Evolutionary conservation across 2,113 vertebrate species (phyloP).

Genomic region (Poeciliopsis retropinna): DNA sequence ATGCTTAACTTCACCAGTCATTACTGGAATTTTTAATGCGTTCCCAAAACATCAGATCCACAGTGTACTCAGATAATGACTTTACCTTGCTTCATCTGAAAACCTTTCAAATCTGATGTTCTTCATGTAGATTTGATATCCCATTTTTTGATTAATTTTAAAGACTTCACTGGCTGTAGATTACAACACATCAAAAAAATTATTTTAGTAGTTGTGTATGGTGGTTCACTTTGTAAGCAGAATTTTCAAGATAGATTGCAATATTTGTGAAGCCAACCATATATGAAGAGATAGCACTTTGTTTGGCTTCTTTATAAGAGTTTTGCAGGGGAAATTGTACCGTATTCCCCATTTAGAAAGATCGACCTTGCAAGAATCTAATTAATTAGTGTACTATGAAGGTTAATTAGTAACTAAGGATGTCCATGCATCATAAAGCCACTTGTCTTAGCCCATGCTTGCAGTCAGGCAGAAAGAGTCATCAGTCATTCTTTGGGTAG

Average conservation of each 20-base stretch:
- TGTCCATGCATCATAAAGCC: slow-evolving; percentile 81
- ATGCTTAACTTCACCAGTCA: slow-evolving; percentile 60
- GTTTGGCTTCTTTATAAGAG: slow-evolving; percentile 43
- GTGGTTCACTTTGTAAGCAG: slow-evolving; percentile 7
- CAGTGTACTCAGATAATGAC: slow-evolving; percentile 34
- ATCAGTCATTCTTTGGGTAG: slow-evolving; percentile 70
- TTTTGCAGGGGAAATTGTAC: slow-evolving; percentile 47
- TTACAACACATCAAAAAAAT: too few species aligned
- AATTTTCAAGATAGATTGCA: not conserved
- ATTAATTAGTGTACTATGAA: slow-evolving; percentile 83
- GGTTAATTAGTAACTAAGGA: slow-evolving; percentile 83
- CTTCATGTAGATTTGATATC: slow-evolving; percentile 5
- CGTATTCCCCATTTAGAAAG: slow-evolving; percentile 81
- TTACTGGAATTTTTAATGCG: slow-evolving; percentile 64
- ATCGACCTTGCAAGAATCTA: slow-evolving; percentile 81
- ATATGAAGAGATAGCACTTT: slow-evolving; percentile 3
- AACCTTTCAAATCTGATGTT: slow-evolving; percentile 17
- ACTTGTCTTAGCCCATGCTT: slow-evolving; percentile 77
- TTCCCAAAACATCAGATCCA: slow-evolving; percentile 57
- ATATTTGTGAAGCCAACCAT: not conserved
- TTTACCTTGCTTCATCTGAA: slow-evolving; percentile 57
- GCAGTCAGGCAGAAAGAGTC: slow-evolving; percentile 75
- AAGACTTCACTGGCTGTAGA: too few species aligned
- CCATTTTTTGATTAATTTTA: not conserved
- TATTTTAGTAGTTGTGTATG: not conserved